Base-by-base conservation (phyloP, 64 coral and sea anemone species). In the Trachythela sp. region DNA sequence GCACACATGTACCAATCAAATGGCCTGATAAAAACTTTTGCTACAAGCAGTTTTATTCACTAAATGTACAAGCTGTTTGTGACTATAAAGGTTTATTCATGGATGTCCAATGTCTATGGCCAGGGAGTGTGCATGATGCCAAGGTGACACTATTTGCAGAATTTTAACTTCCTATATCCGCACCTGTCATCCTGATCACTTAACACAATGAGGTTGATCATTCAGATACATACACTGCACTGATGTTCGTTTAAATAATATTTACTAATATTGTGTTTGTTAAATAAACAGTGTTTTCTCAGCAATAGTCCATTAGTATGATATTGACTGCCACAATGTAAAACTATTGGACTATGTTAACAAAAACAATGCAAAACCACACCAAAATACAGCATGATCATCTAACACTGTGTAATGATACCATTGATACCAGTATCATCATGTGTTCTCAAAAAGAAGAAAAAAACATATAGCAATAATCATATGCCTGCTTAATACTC, bases 51-150 rank as follows among this genome's bases (percentile, higher is more conserved):
- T 37, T 9, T 37, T 80, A 80, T 36, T 37, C 30, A 36, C 75
- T 80, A 34, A 80, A 80, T 2, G 75, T 80, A 13, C 75, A 80
- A 80, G 75, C 75, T 13, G 75, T 80, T 11, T 80, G 75, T 80
- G 75, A 80, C 20, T 80, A 39, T 9, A 35, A 80, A 38, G 75
- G 75, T 37, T 15, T 35, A 18, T 80, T 80, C 32, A 36, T 80
- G 38, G 75, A 80, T 37, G 75, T 80, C 7, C 27, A 80, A 17
- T 35, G 31, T 30, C 20, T 14, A 36, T 80, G 75, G 75, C 75
- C 75, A 38, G 75, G 75, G 8, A 80, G 75, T 80, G 75, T 80
- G 13, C 75, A 80, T 8, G 75, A 80, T 13, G 75, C 33, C 8
- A 80, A 39, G 56, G 56, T 0, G 56, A 64, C 56, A 64, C 18